Evolutionary conservation across 1,140 invertebrate genomes (phyloP).

Genomic region (Mamestra configurata): DNA sequence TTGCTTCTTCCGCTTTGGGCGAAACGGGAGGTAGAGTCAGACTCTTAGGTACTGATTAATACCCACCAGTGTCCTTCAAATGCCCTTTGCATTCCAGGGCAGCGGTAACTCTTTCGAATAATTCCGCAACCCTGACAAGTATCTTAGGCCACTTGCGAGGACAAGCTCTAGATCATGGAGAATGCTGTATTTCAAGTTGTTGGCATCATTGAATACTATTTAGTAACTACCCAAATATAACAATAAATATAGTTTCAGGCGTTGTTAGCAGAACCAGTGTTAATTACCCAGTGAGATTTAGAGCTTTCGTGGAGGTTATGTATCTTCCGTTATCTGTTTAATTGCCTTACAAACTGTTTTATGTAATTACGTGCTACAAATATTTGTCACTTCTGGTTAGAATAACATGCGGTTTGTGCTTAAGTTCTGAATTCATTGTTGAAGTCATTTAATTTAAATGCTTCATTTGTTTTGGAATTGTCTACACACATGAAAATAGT

Average conservation of each 20-base stretch:
- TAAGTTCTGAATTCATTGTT: neutral
- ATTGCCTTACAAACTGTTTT: constrained; percentile 54
- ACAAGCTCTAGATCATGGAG: neutral
- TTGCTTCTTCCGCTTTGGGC: too few species aligned
- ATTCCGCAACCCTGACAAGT: too few species aligned
- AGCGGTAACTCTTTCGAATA: too few species aligned
- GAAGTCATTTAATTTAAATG: neutral
- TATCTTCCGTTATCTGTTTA: constrained; percentile 58
- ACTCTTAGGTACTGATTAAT: too few species aligned
- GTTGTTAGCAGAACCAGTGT: constrained; percentile 53
- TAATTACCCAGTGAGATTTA: constrained; percentile 62
- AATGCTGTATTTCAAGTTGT: neutral
- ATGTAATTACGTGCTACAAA: constrained; percentile 39
- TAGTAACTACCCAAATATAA: neutral
- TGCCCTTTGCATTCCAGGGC: too few species aligned
- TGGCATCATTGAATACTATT: constrained; percentile 3
- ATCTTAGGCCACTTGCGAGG: too few species aligned
- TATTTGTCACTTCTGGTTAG: constrained; percentile 29
- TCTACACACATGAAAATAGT: too few species aligned
- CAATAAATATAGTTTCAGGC: constrained; percentile 35
- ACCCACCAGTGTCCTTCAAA: too few species aligned
- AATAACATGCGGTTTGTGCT: constrained; percentile 4
- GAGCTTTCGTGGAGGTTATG: constrained; percentile 56
- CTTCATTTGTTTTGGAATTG: too few species aligned
- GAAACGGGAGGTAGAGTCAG: too few species aligned